phyloP scores from a whole-genome alignment of 2,797 vertebrate species.

The Paratrypauchen microcephalus region DNA sequence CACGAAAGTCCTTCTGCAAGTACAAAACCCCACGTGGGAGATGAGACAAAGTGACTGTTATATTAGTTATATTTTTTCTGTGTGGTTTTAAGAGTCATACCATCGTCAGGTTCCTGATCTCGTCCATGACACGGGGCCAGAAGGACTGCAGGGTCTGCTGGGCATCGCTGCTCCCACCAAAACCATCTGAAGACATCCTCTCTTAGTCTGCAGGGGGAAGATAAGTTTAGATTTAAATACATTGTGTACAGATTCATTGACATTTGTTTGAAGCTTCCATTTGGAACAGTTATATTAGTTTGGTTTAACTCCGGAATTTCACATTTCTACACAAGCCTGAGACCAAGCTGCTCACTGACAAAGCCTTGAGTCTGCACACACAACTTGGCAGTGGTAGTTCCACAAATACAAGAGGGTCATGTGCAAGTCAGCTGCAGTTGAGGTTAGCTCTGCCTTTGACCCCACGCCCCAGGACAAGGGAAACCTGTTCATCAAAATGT shows the following conservation, averaged over 20 bases:
- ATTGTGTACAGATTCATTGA: background rate
- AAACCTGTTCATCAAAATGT: conserved; percentile 13
- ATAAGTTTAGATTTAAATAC: conserved; percentile 5
- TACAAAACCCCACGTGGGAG: conserved; percentile 25
- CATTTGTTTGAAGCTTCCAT: conserved; percentile 47
- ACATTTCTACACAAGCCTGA: background rate
- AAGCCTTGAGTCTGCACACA: conserved; percentile 40
- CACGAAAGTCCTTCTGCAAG: conserved; percentile 96
- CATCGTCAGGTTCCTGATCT: conserved; percentile 95
- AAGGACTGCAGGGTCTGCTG: conserved; percentile 98
- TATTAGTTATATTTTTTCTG: background rate
- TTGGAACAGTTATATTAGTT: conserved; percentile 51
- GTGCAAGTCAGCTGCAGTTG: conserved; percentile 27
- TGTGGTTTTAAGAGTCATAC: conserved; percentile 67
- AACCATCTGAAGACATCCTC: conserved; percentile 91
- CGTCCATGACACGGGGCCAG: conserved; percentile 98
- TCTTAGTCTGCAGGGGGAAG: conserved; percentile 60
- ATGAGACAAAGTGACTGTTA: background rate
- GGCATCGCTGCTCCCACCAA: conserved; percentile 90
- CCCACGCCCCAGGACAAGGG: conserved; percentile 1
- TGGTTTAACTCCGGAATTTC: background rate
- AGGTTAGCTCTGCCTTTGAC: conserved; percentile 32
- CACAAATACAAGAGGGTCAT: conserved; percentile 35
- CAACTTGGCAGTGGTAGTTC: conserved; percentile 34
- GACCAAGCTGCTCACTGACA: conserved; percentile 19